These are phyloP conservation scores for Xylocopa sonorina DNA, from an alignment of 1,140 invertebrate genomes.

Conservation along the genomic window DNA sequence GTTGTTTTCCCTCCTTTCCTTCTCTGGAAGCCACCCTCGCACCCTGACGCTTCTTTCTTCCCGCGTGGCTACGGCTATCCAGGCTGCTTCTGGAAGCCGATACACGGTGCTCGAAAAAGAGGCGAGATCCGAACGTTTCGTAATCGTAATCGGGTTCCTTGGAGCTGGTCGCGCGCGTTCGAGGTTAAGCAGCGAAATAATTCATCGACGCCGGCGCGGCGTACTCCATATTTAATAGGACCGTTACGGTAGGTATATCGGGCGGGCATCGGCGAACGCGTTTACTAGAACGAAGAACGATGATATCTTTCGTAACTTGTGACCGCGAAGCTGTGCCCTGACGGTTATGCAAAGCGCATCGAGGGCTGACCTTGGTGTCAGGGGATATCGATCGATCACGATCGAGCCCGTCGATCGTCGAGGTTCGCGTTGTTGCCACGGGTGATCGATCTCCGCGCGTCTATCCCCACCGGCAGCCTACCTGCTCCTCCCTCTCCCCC, in stretches of 20 bases:
- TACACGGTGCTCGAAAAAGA: constrained; percentile 62
- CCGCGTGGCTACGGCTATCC: constrained; percentile 50
- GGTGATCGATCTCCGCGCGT: constrained; percentile 38
- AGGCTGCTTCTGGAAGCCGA: constrained; percentile 50
- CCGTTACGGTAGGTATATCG: background rate
- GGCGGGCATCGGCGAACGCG: background rate
- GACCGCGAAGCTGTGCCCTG: constrained; percentile 15
- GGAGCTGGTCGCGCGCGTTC: no score
- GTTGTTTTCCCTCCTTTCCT: constrained; percentile 31
- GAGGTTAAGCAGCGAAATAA: constrained; percentile 8
- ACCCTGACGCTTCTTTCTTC: constrained; percentile 47
- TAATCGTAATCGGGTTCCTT: background rate
- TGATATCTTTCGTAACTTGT: constrained; percentile 45
- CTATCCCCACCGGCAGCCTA: background rate
- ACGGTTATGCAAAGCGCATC: constrained; percentile 45
- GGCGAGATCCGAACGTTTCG: constrained; percentile 13
- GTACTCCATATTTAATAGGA: constrained; percentile 28
- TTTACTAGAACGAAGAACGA: constrained; percentile 19
- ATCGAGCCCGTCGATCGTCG: constrained; percentile 43
- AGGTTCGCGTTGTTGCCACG: constrained; percentile 38
- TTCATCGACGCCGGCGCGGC: constrained; percentile 3
- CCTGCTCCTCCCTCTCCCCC: background rate
- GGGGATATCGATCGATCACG: constrained; percentile 40
- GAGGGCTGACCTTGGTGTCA: constrained; percentile 27
- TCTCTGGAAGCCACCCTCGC: constrained; percentile 43